Base-by-base conservation (phyloP, 2,113 vertebrate species). In the Cephalophus harveyi region DNA sequence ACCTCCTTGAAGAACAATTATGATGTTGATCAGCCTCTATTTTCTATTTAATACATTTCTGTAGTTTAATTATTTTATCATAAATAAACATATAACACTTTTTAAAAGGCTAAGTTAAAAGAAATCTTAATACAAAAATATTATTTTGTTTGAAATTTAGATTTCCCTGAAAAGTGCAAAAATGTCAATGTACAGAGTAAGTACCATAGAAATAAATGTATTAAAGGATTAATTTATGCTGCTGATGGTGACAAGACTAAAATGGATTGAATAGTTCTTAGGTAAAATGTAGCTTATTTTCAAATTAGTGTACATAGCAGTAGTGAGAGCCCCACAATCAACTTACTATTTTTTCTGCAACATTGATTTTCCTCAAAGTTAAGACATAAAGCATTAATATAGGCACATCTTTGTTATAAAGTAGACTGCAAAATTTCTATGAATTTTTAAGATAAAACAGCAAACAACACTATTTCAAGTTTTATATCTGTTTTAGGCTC, bases 131-230 rank as follows among this genome's bases (percentile, higher is more conserved):
- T 48, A 30, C 28, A n/a, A 46, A 67, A 48, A 74, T 25, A 93
- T 87, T 89, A 93, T 89, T 89, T 97, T 85, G 6, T 82, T 87
- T 91, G 25, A 94, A 78, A 82, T 89, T 86, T 60, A 94, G 79
- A 50, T 87, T 93, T 57, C 64, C 43, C 85, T 84, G 25, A 28
- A 50, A 91, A 89, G 21, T 89, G 28, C 25, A 84, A 36, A 19
- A 43, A 14, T 52, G 21, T 1, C 43, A 67, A 5, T 74, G 8
- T 27, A 64, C 60, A 89, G 5, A 25, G 8, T 3, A 91, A 82
- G 60, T 78, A 13, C 28, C 60, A 76, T 10, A 83, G 14, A 93
- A 89, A 76, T 5, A n/a, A 88, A 55, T 46, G 7, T 78, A 81
- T 81, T 30, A 95, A 82, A 93, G 46, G 46, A 93, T n/a, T 96